A percentile compares a stretch with the other conserved stretches of the same genome.
phyloP scores from a whole-genome alignment of 2,888 invertebrate species.

The Ormyrus rosae region DNA sequence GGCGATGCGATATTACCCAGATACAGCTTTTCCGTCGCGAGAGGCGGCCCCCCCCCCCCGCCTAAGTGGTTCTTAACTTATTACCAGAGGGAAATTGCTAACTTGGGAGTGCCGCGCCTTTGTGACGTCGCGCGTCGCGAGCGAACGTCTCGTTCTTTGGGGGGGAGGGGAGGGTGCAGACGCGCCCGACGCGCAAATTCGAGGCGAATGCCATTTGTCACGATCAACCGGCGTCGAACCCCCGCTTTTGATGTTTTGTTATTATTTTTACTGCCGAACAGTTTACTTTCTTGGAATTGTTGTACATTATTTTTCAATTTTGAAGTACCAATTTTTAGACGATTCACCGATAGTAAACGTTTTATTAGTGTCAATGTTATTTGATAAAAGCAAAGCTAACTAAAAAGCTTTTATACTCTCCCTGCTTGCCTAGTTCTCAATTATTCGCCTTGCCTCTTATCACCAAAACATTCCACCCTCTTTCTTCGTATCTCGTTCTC shows the following conservation, averaged over 20 bases:
- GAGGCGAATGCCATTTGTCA: conserved; percentile 13
- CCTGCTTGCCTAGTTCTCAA: conserved; percentile 10
- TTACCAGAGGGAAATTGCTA: conserved; percentile 48
- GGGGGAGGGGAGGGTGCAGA: not conserved
- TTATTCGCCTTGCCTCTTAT: conserved; percentile 1
- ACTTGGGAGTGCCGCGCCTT: conserved; percentile 36
- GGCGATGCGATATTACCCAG: conserved; percentile 37
- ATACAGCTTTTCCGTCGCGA: conserved; percentile 34
- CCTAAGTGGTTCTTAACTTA: conserved; percentile 47
- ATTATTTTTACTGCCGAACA: not conserved
- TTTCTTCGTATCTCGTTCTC: not conserved
- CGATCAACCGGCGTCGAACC: not conserved
- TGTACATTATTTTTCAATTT: no score
- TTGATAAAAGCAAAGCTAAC: no score
- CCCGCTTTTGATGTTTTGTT: not conserved
- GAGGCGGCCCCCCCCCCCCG: not conserved
- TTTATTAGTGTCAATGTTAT: no score
- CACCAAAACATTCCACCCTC: not conserved
- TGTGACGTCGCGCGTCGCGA: not conserved
- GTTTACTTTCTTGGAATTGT: not conserved
- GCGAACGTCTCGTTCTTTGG: not conserved
- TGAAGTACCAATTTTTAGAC: no score
- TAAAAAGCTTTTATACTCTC: no score
- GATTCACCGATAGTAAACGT: no score
- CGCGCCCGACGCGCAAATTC: not conserved